Conservation (phyloP, 37 sponge, comb jelly and placozoan genomes). For the Mnemiopsis leidyi region DNA sequence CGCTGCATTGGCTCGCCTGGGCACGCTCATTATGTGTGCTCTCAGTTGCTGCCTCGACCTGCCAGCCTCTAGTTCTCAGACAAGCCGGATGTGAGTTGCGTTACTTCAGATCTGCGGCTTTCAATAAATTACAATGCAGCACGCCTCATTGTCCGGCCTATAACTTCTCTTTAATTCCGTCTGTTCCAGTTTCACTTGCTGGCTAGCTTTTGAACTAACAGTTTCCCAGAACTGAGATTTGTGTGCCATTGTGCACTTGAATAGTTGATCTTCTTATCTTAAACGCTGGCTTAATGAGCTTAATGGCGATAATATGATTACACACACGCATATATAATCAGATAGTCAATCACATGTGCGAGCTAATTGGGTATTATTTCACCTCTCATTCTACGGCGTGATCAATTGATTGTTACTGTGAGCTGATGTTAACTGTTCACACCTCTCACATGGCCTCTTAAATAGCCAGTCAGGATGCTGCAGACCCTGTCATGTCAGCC, state of each 20-base stretch:
- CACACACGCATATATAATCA: neutral
- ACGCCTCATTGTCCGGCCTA: neutral
- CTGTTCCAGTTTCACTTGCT: neutral
- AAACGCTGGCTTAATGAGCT: neutral
- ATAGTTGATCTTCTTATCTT: no score
- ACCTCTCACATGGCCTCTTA: neutral
- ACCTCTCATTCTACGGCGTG: neutral
- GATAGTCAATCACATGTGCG: neutral
- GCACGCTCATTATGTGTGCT: neutral
- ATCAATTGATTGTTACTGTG: neutral
- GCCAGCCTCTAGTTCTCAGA: neutral
- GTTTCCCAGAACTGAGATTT: no score
- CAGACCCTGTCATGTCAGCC: neutral
- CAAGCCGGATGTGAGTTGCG: neutral
- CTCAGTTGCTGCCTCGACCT: neutral
- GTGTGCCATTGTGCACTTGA: no score
- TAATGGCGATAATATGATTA: neutral
- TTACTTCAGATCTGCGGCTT: neutral
- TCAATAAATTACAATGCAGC: neutral
- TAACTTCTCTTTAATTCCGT: neutral
- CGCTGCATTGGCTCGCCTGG: neutral
- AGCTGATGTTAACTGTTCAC: neutral
- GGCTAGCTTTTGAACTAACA: no score
- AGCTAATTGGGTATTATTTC: neutral
- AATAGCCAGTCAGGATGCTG: neutral